phyloP scores from a whole-genome alignment of 2,888 invertebrate species.

The Apamea anceps region DNA sequence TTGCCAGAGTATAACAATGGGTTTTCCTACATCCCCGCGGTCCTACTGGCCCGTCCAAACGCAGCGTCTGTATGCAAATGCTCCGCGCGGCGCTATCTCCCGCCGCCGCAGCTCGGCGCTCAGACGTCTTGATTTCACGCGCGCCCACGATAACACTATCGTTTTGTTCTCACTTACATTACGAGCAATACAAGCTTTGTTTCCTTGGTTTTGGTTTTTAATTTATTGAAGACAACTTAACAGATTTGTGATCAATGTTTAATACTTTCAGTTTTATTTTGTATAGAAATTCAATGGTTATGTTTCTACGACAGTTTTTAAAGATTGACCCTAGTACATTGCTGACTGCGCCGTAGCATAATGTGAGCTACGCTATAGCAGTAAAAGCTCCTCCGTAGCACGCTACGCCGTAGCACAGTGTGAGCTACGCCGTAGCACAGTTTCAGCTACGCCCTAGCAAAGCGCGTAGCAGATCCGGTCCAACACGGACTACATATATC shows the following conservation, averaged over 20 bases:
- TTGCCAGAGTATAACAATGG: background rate
- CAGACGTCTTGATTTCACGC: constrained; percentile 54
- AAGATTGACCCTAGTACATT: background rate
- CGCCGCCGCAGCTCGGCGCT: constrained; percentile 41
- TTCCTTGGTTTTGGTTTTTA: background rate
- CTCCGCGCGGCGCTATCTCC: constrained; percentile 58
- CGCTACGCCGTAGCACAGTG: background rate
- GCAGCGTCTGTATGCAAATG: constrained; percentile 68
- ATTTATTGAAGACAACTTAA: background rate
- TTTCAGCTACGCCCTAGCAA: background rate
- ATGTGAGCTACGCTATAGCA: background rate
- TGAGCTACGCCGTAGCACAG: background rate
- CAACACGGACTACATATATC: no score
- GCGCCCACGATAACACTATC: constrained; percentile 52
- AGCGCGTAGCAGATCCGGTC: background rate
- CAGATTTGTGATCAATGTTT: background rate
- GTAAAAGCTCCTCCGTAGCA: background rate
- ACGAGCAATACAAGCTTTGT: constrained; percentile 19
- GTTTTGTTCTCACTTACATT: constrained; percentile 49
- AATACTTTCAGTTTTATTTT: background rate
- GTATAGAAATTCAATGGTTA: background rate
- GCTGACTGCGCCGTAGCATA: background rate
- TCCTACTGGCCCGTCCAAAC: constrained; percentile 43
- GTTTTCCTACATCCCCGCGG: background rate
- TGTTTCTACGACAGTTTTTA: background rate